phyloP scores from a whole-genome alignment of 2,888 invertebrate species.

The Poecilobothrus nobilitatus region DNA sequence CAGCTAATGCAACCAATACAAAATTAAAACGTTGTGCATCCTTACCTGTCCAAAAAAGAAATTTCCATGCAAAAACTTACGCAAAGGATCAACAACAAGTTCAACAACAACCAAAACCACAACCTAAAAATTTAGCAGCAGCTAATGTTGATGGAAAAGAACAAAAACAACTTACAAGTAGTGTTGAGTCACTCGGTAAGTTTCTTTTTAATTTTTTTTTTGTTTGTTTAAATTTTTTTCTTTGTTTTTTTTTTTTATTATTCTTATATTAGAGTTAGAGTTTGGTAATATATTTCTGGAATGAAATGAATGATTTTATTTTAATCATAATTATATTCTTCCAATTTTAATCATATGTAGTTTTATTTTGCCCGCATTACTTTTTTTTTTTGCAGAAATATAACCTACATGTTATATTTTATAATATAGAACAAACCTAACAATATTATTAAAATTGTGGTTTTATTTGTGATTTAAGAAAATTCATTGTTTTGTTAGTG shows the following conservation, averaged over 20 bases:
- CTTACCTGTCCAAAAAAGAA: slow-evolving; percentile 44
- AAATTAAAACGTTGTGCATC: slow-evolving; percentile 52
- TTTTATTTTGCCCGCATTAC: slow-evolving; percentile 27
- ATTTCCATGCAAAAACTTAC: neutral
- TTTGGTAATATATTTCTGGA: neutral
- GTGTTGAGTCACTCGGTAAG: slow-evolving; percentile 43
- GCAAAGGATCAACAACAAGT: slow-evolving; percentile 24
- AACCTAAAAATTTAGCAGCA: slow-evolving; percentile 21
- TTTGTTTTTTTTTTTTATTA: too few relatives aligned
- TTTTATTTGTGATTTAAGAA: too few relatives aligned
- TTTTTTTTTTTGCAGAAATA: slow-evolving; percentile 16
- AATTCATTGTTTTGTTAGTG: too few relatives aligned
- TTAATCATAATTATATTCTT: slow-evolving; percentile 8
- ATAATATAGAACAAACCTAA: slow-evolving; percentile 15
- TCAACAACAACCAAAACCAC: slow-evolving; percentile 27
- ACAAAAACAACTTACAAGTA: slow-evolving; percentile 36
- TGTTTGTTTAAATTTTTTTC: slow-evolving; percentile 7
- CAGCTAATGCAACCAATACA: slow-evolving; percentile 30
- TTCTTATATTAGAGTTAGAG: too few relatives aligned
- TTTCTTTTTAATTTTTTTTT: slow-evolving; percentile 19
- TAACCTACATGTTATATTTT: slow-evolving; percentile 23
- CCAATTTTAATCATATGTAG: slow-evolving; percentile 20
- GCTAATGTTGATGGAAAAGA: slow-evolving; percentile 20
- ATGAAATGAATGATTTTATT: neutral
- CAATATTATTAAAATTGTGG: too few relatives aligned